Base-by-base conservation (phyloP, 2,797 vertebrate genomes). In the Protosalanx chinensis region DNA sequence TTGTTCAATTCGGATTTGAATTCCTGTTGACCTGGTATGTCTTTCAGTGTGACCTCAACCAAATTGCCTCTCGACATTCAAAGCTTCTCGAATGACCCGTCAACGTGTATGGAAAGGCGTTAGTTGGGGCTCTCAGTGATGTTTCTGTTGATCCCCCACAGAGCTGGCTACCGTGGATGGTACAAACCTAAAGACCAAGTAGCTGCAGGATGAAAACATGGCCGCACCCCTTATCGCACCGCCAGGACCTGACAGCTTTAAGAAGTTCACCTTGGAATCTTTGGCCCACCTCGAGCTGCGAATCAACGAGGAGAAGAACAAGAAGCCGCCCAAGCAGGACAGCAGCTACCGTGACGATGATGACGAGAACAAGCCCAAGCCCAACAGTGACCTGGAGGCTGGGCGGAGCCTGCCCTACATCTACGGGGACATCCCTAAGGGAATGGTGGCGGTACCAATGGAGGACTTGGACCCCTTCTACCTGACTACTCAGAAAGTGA, bases 201-300 rank as follows among this genome's bases (percentile, higher is more conserved):
- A 93, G 95, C 94, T 97, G 96, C 97, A 99, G 96, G 96, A 99
- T 99, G 97, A 98, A 96, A 99, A 99, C 95, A 99, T 99, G 97
- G 97, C 97, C 94, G 95, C 94, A 70, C 95, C 93, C 93, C 93
- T 98, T 95, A 84, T 97, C 66, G 95, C 96, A 98, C 95, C 97
- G 88, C 98, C 98, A 88, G 98, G 98, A 95, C 98, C 98, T 92
- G 88, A 96, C 87, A 98, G 97, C 92, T 98, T 97, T 90, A 97
- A 92, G 86, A 92, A 93, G 86, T 98, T 99, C 91, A 98, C 93
- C 79, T 84, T 89, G 72, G 97, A 99, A 93, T 97, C 97, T 49
- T 93, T 99, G 96, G 95, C 84, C 81, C 92, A 92, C 91, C 95
- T 99, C n/a, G 97, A 99, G 93, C 96, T 92, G 85, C 96, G 96